Evolutionary conservation across 1,140 invertebrate genomes (phyloP), one percentile per base, ranked within the genome.

Genomic region (Riptortus pedestris): DNA sequence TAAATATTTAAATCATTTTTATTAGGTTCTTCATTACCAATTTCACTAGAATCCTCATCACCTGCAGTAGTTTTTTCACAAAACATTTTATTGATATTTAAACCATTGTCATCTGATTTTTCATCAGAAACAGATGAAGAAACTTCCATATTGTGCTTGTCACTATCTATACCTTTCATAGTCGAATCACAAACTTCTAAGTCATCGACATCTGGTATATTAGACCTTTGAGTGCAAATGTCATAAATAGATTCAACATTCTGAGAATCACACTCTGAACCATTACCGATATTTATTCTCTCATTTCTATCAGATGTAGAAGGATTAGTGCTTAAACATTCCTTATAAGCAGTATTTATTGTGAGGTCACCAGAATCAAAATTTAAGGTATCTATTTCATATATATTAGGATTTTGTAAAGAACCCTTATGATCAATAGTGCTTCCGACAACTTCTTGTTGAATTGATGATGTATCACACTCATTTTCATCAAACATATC

Each of bases 401-500:
- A 55, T 24, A 55, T 55, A 18, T 55, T 24, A 26, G 3, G 9
- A 22, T 47, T 47, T 47, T 47, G 22, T n/a, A 47, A 1, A 47
- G 45, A 47, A n/a, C n/a, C n/a, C n/a, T n/a, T n/a, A n/a, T n/a
- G n/a, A n/a, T n/a, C n/a, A n/a, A n/a, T n/a, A n/a, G n/a, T n/a
- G n/a, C 45, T 47, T n/a, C 4, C 22, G 18, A 22, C 4, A 47
- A 47, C 22, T 47, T n/a, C 45, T 47, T 47, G 18, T 29, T 18
- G 0, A 18, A 4, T 9, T 47, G 22, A 1, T 20, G 18, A 20
- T 20, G 7, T 26, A 55, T 55, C 22, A 26, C 0, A 18, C 14
- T 55, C 24, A 16, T 55, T 55, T 11, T 55, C 51, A 24, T 14
- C 51, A 55, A 55, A 55, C 51, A 55, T 24, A 55, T 55, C 51